These are phyloP conservation scores for Phocides pigmalion DNA, from an alignment of 1,140 invertebrate species.

Conservation along the genomic window DNA sequence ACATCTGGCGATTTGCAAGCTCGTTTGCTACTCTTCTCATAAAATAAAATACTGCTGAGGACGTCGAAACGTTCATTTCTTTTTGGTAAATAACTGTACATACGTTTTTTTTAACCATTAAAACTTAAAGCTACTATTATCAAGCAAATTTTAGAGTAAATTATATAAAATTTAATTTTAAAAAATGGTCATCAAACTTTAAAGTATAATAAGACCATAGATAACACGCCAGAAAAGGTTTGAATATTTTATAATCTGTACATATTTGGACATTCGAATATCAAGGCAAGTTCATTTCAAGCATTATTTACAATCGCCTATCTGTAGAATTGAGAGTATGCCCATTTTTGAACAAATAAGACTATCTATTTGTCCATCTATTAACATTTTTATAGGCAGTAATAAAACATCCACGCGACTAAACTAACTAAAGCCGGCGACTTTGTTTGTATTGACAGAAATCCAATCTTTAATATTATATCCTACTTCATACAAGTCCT, in stretches of 20 bases:
- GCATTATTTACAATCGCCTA: slow-evolving; percentile 37
- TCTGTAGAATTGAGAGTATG: slow-evolving; percentile 14
- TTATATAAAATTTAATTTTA: too few species aligned
- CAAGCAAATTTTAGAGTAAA: too few species aligned
- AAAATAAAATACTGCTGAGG: too few species aligned
- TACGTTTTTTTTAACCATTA: too few species aligned
- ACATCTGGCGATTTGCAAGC: too few species aligned
- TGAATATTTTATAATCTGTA: slow-evolving; percentile 6
- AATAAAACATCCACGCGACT: slow-evolving; percentile 45
- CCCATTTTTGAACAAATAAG: slow-evolving; percentile 41
- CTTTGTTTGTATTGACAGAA: not conserved
- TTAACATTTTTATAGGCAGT: slow-evolving; percentile 46
- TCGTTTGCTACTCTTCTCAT: too few species aligned
- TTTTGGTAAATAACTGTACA: too few species aligned
- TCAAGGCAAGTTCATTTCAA: slow-evolving; percentile 29
- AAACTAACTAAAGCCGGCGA: not conserved
- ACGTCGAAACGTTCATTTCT: too few species aligned
- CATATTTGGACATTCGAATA: slow-evolving; percentile 12
- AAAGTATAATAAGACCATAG: not conserved
- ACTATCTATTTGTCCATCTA: slow-evolving; percentile 42
- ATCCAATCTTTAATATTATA: not conserved
- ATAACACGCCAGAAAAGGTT: not conserved
- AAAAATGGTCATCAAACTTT: not conserved
- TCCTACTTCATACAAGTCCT: too few species aligned
- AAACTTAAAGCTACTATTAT: too few species aligned